Evolutionary conservation across 2,797 vertebrate species (phyloP), one percentile per base, ranked within the genome.

Genomic region (Agapornis canus): DNA sequence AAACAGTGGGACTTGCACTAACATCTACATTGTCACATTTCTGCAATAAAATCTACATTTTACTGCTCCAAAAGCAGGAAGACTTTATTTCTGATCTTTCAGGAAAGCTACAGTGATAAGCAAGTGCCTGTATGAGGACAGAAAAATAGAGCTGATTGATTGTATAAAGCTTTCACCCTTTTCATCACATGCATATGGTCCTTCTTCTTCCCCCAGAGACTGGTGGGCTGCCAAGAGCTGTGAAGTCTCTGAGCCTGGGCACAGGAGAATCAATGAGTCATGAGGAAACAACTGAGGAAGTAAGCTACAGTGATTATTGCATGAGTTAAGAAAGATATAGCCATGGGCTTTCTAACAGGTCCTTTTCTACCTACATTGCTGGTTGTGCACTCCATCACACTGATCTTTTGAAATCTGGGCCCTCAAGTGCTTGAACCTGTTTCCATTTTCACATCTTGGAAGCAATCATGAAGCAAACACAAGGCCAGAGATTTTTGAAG

Each of bases 51-150:
- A 89, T 6, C 7, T 59, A 45, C 29, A 27, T 93, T 81, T 91
- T 82, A 68, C 71, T 48, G 39, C 27, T 86, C n/a, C 32, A 48
- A 68, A 92, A 51, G 35, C 60, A 78, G 42, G 43, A 90, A 70
- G 49, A 52, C 4, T 83, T 80, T 72, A 47, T 63, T 88, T 95
- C 60, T 92, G 69, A 66, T 86, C 77, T 88, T 90, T 78, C 51
- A 47, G 57, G 52, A 92, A 89, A 87, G 35, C 52, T 71, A 26
- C 21, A 32, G 48, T 15, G 49, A 80, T 59, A 92, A 61, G 27
- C 0, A 2, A 91, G 43, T 0, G 0, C 29, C 81, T 89, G 19
- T 56, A 52, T 0, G 0, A 92, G 26, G 42, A 86, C 76, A 21
- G 49, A 18, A 70, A 77, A 90, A 76, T 10, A 70, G 42, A 89